phyloP scores from a whole-genome alignment of 2,888 invertebrate genomes.

The Leucophenga montana region DNA sequence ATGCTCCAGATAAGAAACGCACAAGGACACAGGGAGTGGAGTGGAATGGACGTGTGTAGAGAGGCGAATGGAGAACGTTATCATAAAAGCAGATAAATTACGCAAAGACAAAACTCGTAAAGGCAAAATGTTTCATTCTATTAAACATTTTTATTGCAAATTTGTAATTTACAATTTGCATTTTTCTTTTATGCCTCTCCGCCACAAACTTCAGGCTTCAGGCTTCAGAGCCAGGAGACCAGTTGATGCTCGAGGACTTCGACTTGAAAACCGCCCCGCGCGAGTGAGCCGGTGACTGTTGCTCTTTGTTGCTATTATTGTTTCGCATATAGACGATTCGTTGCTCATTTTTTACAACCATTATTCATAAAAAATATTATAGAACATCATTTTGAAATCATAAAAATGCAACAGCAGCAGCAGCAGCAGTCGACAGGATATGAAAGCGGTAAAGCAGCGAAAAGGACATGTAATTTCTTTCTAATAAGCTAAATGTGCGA shows the following conservation, averaged over 20 bases:
- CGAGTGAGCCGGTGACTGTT: not conserved
- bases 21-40: not conserved
- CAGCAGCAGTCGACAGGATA: slow-evolving; percentile 47
- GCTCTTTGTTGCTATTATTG: slow-evolving; percentile 49
- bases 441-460: slow-evolving; percentile 28
- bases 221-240: too few species aligned
- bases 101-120: slow-evolving; percentile 64
- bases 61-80: slow-evolving; percentile 46
- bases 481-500: slow-evolving; percentile 53
- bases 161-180: slow-evolving; percentile 72
- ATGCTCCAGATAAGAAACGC: slow-evolving; percentile 56
- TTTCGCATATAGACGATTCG: slow-evolving; percentile 23
- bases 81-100: slow-evolving; percentile 66
- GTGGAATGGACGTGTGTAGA: not conserved
- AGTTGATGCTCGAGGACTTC: slow-evolving; percentile 26
- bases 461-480: slow-evolving; percentile 56
- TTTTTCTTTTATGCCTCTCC: slow-evolving; percentile 48
- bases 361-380: slow-evolving; percentile 67
- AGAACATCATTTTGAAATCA: slow-evolving; percentile 69
- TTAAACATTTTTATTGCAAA: slow-evolving; percentile 72
- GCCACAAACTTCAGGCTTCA: too few species aligned
- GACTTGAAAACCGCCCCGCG: not conserved
- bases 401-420: too few species aligned
- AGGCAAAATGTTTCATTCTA: slow-evolving; percentile 69
- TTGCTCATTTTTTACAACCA: slow-evolving; percentile 60